phyloP scores from a whole-genome alignment of 2,113 vertebrate species.

The Cyanoderma ruficeps region DNA sequence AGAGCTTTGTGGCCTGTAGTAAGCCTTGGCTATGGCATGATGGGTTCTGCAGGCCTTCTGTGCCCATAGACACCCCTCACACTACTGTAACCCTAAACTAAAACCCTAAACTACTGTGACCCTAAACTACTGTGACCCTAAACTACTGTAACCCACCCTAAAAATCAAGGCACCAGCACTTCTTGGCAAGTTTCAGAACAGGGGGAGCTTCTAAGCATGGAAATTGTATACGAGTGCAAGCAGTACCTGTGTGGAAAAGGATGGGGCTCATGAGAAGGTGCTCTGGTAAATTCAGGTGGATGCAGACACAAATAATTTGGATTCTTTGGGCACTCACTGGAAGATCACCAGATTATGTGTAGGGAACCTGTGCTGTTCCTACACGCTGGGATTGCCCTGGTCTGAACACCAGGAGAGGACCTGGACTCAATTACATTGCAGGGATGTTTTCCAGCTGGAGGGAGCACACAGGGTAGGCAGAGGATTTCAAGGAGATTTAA shows the following conservation, averaged over 20 bases:
- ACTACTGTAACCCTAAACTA: neutral
- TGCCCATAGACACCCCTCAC: neutral
- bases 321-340: neutral
- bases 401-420: neutral
- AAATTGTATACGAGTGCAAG: accelerated
- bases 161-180: neutral
- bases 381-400: neutral
- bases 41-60: neutral
- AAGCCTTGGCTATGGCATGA: neutral
- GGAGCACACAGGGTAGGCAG: neutral
- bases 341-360: neutral
- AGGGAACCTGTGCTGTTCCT: neutral
- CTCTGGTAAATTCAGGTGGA: neutral
- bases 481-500: neutral
- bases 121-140: neutral
- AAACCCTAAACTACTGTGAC: neutral
- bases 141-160: neutral
- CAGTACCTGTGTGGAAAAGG: neutral
- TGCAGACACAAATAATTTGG: neutral
- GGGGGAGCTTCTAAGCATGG: neutral
- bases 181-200: neutral
- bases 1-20: neutral
- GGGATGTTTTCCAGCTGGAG: neutral
- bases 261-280: neutral
- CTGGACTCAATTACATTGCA: accelerated